Base-by-base conservation (phyloP, 2,113 vertebrate genomes). In the Sinosuthora webbiana region DNA sequence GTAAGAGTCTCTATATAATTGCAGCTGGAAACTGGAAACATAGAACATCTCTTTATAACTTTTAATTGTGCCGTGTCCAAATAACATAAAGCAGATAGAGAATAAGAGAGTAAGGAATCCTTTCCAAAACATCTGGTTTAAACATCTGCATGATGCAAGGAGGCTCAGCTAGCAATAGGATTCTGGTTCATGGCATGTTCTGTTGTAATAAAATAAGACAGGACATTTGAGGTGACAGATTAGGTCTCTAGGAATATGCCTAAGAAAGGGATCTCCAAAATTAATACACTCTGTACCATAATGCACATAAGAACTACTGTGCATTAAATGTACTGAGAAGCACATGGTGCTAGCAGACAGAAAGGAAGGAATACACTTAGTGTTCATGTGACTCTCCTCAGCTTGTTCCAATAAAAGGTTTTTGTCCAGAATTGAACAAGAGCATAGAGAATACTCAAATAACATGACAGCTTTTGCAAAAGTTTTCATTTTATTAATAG, bases 11-110 rank as follows among this genome's bases (percentile, higher is more conserved):
- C 45, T 47, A 10, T 77, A 15, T 89, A 74, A 64, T 91, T 93
- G 89, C 59, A 88, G 63, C 55, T 88, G 76, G 47, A 86, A 96
- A 74, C 30, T 85, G 67, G 53, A 70, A 91, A 81, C 63, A 31
- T 33, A 80, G 88, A 95, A 47, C 35, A 35, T 94, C 56, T 78
- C 24, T 68, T 80, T 52, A 39, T 37, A 88, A 47, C 19, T 93
- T 65, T 68, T 79, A 62, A 30, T 69, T 82, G 53, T 71, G 25
- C 53, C 39, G 11, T 47, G 71, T 60, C 82, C 85, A 69, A 88
- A 83, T 67, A 83, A 81, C 52, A 83, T 27, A 83, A 86, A 93
- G 31, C 27, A 69, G 55, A 44, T 52, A 74, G 18, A 74, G 50
- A 73, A 57, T 53, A 62, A 69, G 56, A 78, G 18, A 71, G 15